These are phyloP conservation scores for Melipona quadrifasciata DNA, from an alignment of 1,140 invertebrate genomes.

Conservation along the genomic window DNA sequence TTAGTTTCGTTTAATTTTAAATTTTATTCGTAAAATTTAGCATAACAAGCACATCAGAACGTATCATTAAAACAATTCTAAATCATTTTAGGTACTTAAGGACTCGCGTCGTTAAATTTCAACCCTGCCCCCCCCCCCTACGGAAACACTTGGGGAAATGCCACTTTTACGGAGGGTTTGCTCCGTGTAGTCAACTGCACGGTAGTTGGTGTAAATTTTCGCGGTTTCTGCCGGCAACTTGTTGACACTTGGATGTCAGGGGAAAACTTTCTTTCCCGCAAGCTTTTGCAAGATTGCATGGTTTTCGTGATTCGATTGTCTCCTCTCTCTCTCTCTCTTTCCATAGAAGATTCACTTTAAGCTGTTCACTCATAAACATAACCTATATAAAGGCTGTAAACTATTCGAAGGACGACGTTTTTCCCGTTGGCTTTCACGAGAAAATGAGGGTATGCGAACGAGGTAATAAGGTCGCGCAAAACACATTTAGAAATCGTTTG, in stretches of 20 bases:
- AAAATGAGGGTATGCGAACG: not conserved
- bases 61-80: too few relatives aligned
- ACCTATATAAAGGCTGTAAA: not conserved
- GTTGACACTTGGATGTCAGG: not conserved
- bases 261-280: not conserved
- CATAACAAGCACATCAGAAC: too few relatives aligned
- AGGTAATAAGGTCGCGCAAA: not conserved
- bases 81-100: too few relatives aligned
- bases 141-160: not conserved
- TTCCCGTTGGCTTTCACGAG: not conserved
- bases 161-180: too few relatives aligned
- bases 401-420: not conserved
- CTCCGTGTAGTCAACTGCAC: not conserved
- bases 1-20: too few relatives aligned
- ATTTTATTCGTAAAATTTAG: too few relatives aligned
- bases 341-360: not conserved
- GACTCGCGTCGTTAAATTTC: not conserved
- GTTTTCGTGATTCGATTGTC: not conserved
- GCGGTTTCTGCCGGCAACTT: not conserved
- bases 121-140: rapidly evolving
- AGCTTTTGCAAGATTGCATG: not conserved
- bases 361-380: not conserved
- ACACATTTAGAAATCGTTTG: not conserved
- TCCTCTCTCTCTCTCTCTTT: not conserved
- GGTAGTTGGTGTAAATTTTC: not conserved